Percentiles rank a stretch among this genome's conserved stretches.
phyloP scores from a whole-genome alignment of 1,140 invertebrate species.

The Nebria ingens region DNA sequence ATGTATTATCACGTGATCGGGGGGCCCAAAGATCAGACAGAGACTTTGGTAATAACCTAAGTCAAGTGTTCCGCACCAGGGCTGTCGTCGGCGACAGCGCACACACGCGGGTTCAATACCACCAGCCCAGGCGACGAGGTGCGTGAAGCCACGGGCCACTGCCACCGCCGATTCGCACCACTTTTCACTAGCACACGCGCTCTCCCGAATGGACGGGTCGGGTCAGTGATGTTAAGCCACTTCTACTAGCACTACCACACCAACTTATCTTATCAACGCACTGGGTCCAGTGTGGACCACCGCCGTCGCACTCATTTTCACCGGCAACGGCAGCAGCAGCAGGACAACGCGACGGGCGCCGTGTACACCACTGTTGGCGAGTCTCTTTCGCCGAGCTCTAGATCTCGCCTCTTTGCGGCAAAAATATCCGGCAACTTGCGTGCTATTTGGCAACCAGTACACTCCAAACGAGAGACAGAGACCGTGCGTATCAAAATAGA shows the following conservation, averaged over 20 bases:
- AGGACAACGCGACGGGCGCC: not conserved
- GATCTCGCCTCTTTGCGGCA: conserved; percentile 1
- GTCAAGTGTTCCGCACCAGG: not conserved
- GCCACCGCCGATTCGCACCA: too few relatives aligned
- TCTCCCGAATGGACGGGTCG: too few relatives aligned
- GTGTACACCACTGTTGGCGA: not conserved
- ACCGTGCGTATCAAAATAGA: not conserved
- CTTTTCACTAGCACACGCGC: too few relatives aligned
- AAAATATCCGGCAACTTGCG: conserved; percentile 7
- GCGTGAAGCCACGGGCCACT: too few relatives aligned
- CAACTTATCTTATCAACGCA: too few relatives aligned
- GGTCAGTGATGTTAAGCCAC: too few relatives aligned
- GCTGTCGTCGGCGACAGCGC: not conserved
- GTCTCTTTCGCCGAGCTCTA: not conserved
- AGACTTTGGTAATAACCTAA: not conserved
- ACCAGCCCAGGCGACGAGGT: not conserved
- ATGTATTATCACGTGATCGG: not conserved
- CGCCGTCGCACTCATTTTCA: not conserved
- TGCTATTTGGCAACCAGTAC: conserved; percentile 6
- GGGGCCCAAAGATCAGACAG: not conserved
- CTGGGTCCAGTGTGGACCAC: too few relatives aligned
- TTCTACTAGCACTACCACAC: too few relatives aligned
- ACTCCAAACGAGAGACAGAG: not conserved
- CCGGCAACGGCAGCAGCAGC: not conserved
- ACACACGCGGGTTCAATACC: not conserved